Conservation (phyloP, 1,140 invertebrate genomes). For the Caenorhabditis remanei region DNA sequence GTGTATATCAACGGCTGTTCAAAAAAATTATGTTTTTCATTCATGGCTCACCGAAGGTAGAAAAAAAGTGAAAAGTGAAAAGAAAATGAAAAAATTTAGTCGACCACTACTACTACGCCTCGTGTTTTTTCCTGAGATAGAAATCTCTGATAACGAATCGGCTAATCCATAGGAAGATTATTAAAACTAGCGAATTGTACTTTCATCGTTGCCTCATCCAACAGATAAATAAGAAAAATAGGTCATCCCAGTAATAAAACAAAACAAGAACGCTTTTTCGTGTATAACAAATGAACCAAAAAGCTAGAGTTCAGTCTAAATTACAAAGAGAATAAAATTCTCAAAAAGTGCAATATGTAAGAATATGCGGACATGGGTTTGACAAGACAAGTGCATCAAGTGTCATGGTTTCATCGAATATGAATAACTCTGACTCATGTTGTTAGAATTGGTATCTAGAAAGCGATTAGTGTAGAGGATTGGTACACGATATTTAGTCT, state of each 20-base stretch:
- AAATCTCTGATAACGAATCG: background rate
- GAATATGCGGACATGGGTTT: background rate
- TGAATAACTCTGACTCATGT: no score
- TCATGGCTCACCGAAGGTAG: background rate
- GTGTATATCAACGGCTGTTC: background rate
- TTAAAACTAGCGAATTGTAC: constrained; percentile 3
- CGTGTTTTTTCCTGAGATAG: background rate
- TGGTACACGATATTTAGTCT: no score
- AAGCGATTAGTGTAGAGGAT: no score
- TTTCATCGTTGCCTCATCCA: background rate
- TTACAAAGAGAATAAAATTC: background rate
- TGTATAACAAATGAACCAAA: background rate
- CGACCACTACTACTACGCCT: background rate
- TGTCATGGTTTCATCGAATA: no score
- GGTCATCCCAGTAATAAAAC: background rate
- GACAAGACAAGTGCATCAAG: no score
- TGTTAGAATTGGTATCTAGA: no score
- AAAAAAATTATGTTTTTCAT: constrained; percentile 10
- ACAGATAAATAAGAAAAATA: background rate
- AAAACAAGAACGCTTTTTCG: background rate
- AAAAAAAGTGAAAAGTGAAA: constrained; percentile 3
- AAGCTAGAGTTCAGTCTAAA: background rate
- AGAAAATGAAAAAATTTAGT: background rate
- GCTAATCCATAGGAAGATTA: constrained; percentile 7
- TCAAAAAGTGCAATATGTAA: background rate